Percentiles rank a stretch among this genome's conserved stretches.
These are phyloP conservation scores for Meiosimyza platycephala DNA, from an alignment of 2,888 invertebrate species.

Conservation along the genomic window DNA sequence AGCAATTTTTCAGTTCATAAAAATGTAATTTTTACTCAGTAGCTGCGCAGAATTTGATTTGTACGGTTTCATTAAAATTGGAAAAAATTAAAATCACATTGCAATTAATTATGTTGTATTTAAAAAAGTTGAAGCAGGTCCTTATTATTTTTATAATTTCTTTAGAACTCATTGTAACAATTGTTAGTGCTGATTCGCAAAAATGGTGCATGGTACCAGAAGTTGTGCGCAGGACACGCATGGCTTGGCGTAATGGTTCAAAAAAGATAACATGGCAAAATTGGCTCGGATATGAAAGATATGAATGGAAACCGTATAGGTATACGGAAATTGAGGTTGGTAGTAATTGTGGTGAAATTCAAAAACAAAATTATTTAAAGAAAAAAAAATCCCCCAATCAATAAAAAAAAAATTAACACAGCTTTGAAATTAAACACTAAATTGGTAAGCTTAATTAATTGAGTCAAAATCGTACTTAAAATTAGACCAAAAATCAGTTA, in stretches of 20 bases:
- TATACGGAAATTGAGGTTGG: conserved; percentile 14
- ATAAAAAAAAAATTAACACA: no score
- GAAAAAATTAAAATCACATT: background rate
- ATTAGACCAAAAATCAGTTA: no score
- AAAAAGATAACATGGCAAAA: background rate
- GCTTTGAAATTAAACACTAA: no score
- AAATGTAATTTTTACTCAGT: background rate
- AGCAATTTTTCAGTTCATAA: conserved; percentile 1
- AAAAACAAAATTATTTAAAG: background rate
- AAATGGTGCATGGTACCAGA: conserved; percentile 3
- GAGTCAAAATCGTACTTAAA: no score
- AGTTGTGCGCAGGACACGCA: conserved; percentile 1
- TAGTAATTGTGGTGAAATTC: background rate
- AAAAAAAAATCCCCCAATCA: no score
- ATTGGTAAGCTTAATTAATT: no score
- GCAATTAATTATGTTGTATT: background rate
- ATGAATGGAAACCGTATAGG: background rate
- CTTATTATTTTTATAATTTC: no score
- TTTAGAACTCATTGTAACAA: background rate
- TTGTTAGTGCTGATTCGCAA: background rate
- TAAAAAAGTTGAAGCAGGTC: no score
- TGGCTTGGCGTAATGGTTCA: background rate
- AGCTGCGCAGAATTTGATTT: background rate
- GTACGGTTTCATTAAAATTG: background rate
- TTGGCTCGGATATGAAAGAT: background rate